A percentile compares a stretch with the other conserved stretches of the same genome.
phyloP scores from a whole-genome alignment of 2,113 vertebrate species.

The Neotoma lepida region DNA sequence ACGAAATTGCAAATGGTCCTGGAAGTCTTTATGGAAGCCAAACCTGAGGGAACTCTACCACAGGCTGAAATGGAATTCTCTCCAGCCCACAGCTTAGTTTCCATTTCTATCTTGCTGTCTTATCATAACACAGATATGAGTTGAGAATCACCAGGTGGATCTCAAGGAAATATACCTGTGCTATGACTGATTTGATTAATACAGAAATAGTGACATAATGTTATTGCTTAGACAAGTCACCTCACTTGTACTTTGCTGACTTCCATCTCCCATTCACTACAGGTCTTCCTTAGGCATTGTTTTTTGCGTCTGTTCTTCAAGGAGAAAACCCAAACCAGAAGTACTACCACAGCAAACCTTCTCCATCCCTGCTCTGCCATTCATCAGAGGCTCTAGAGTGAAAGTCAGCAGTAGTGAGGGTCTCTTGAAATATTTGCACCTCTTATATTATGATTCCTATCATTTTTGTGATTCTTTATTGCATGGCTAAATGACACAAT shows the following conservation, averaged over 20 bases:
- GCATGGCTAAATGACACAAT: not conserved
- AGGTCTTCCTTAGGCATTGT: not conserved
- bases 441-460: not conserved
- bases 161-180: not conserved
- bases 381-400: not conserved
- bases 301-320: slow-evolving; percentile 1
- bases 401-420: not conserved
- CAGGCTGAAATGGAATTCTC: not conserved
- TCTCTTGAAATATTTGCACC: not conserved
- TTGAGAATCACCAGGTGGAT: not conserved
- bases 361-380: fast-evolving
- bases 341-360: not conserved
- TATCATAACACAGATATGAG: not conserved
- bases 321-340: not conserved
- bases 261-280: not conserved
- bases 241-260: not conserved
- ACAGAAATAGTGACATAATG: not conserved
- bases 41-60: not conserved
- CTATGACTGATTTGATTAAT: not conserved
- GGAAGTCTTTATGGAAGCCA: not conserved
- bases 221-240: not conserved
- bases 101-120: not conserved
- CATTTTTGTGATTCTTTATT: slow-evolving; percentile 21
- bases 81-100: not conserved
- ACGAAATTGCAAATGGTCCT: not conserved